Percentiles rank a stretch among this genome's conserved stretches.
These are phyloP conservation scores for Huso huso DNA, from an alignment of 2,797 vertebrate species.

Conservation along the genomic window DNA sequence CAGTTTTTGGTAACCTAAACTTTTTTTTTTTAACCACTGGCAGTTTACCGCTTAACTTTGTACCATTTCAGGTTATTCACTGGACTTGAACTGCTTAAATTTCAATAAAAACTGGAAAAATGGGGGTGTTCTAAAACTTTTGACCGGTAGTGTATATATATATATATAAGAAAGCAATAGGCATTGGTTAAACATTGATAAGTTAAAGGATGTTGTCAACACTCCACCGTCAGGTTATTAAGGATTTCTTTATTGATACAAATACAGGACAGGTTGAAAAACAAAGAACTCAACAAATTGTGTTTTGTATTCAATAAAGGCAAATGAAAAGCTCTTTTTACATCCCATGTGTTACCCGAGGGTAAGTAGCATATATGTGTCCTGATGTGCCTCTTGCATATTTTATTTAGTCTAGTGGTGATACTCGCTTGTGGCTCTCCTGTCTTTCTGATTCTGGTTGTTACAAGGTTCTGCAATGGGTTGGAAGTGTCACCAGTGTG, in stretches of 20 bases:
- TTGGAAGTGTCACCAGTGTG: too few species aligned
- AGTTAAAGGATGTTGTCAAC: slow-evolving; percentile 8
- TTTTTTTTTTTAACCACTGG: too few species aligned
- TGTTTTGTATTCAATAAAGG: neutral
- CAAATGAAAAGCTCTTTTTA: neutral
- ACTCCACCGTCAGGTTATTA: neutral
- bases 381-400: slow-evolving; percentile 39
- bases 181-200: slow-evolving; percentile 16
- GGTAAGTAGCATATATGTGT: neutral
- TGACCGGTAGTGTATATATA: too few species aligned
- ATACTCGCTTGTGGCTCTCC: too few species aligned
- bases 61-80: too few species aligned
- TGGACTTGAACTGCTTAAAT: too few species aligned
- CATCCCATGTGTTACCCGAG: neutral
- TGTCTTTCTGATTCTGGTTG: too few species aligned
- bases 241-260: neutral
- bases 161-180: slow-evolving; percentile 11
- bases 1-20: too few species aligned
- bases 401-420: slow-evolving; percentile 19
- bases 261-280: neutral
- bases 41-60: too few species aligned
- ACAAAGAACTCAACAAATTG: slow-evolving; percentile 1
- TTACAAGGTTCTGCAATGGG: too few species aligned
- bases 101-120: too few species aligned
- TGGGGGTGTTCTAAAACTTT: too few species aligned